Evolutionary conservation across 2,888 invertebrate genomes (phyloP).

Genomic region (Watsonalla cultraria): DNA sequence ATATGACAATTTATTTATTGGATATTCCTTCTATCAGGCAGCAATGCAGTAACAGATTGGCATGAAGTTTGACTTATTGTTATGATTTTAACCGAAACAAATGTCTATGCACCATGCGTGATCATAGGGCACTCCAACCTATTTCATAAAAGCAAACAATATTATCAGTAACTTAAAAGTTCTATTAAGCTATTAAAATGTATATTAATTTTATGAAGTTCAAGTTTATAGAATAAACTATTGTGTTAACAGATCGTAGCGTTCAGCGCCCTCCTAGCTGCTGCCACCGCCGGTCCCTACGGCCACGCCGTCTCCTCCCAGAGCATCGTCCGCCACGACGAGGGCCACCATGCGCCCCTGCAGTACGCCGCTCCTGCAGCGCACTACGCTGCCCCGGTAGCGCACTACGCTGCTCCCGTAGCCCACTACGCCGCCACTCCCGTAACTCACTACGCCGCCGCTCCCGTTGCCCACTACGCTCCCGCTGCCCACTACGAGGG

Average conservation of each 20-base stretch:
- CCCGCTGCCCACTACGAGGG: slow-evolving; percentile 25
- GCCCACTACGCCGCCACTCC: slow-evolving; percentile 16
- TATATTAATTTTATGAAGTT: no score
- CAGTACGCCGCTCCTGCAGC: slow-evolving; percentile 20
- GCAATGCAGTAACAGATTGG: no score
- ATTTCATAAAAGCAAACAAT: no score
- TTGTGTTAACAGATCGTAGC: slow-evolving; percentile 49
- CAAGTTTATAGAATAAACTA: no score
- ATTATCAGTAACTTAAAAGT: no score
- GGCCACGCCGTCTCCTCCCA: slow-evolving; percentile 55
- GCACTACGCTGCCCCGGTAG: slow-evolving; percentile 22
- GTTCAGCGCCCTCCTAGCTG: slow-evolving; percentile 55
- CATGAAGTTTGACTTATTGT: no score
- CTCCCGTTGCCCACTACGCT: slow-evolving; percentile 16
- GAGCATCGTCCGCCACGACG: slow-evolving; percentile 54
- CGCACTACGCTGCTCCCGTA: slow-evolving; percentile 17
- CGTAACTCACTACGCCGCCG: slow-evolving; percentile 12
- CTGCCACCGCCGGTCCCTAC: slow-evolving; percentile 67
- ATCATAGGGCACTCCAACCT: no score
- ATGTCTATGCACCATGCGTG: no score
- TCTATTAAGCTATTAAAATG: no score
- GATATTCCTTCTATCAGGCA: no score
- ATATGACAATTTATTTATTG: no score
- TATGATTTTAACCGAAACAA: no score
- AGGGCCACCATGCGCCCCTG: slow-evolving; percentile 45